Evolutionary conservation across 2,797 vertebrate species (phyloP).

Genomic region (Molossus molossus): DNA sequence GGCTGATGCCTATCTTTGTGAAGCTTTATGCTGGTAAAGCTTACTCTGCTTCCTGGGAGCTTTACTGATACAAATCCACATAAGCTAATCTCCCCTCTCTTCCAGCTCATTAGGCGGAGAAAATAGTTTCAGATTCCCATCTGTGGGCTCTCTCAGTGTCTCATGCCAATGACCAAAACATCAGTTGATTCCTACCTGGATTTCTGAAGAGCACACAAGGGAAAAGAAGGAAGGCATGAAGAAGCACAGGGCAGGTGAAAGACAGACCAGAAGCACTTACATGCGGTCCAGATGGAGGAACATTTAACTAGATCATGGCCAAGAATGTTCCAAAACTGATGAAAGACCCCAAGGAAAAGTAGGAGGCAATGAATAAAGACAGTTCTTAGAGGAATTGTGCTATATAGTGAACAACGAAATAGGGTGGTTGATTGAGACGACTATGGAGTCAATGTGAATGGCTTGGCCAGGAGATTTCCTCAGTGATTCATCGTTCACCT

Average conservation of each 20-base stretch:
- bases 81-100: background rate
- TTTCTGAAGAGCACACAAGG: background rate
- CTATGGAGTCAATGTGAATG: background rate
- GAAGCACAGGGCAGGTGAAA: background rate
- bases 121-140: background rate
- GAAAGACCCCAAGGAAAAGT: background rate
- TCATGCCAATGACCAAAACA: background rate
- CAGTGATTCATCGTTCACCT: background rate
- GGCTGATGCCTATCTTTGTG: background rate
- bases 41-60: background rate
- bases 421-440: background rate
- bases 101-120: background rate
- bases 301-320: background rate
- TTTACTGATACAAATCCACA: background rate
- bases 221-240: background rate
- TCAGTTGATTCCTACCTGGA: background rate
- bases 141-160: background rate
- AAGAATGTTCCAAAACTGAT: background rate
- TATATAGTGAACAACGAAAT: background rate
- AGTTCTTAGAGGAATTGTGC: background rate
- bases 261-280: background rate
- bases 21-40: background rate
- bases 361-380: background rate
- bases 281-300: background rate
- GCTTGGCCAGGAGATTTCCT: background rate